These are phyloP conservation scores for Lytechinus pictus DNA, from an alignment of 35 echinoderm and acorn worm species.

Conservation along the genomic window DNA sequence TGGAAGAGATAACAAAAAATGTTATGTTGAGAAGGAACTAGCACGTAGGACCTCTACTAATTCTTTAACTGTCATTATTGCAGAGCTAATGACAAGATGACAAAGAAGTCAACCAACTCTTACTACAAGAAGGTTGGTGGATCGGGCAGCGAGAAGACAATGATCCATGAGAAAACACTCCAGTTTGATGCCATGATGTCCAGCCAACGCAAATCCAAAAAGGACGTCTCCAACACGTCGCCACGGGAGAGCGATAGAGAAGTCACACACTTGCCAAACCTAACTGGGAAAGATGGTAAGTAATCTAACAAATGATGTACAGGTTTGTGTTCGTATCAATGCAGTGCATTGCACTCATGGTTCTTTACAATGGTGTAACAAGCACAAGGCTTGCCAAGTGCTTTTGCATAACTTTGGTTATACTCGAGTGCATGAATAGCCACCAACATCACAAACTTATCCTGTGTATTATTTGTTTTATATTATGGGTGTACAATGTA, in stretches of 20 bases:
- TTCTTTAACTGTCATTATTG: not conserved
- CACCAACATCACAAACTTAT: too few relatives aligned
- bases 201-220: constrained; percentile 70
- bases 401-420: too few relatives aligned
- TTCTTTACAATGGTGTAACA: too few relatives aligned
- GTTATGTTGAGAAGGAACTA: too few relatives aligned
- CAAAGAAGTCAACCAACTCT: constrained; percentile 84
- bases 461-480: too few relatives aligned
- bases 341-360: too few relatives aligned
- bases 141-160: constrained; percentile 65
- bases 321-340: too few relatives aligned
- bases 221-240: constrained; percentile 54
- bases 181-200: constrained; percentile 86
- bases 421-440: too few relatives aligned
- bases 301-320: not conserved
- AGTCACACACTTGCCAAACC: constrained; percentile 88
- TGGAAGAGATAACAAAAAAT: too few relatives aligned
- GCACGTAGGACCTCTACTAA: too few relatives aligned
- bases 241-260: constrained; percentile 72
- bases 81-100: constrained; percentile 87
- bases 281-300: constrained; percentile 63
- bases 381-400: too few relatives aligned
- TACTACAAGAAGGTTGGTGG: constrained; percentile 82
- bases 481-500: too few relatives aligned
- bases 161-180: constrained; percentile 76